Conservation (phyloP, 35 echinoderm and acorn worm species). For the Strongylocentrotus purpuratus region DNA sequence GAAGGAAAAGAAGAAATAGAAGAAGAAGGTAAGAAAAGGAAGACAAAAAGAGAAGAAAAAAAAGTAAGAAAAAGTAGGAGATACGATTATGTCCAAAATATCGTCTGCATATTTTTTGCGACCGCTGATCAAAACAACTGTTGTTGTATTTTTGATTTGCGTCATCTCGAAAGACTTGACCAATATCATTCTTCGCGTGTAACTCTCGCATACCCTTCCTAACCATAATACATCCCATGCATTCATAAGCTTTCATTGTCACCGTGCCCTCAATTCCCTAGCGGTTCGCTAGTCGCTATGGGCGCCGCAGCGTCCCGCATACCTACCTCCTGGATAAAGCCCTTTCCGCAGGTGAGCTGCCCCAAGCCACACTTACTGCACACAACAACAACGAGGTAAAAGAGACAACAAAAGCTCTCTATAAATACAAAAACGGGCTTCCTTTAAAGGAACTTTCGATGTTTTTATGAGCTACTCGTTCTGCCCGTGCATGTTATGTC, state of each 20-base stretch:
- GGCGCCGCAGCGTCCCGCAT: constrained; percentile 3
- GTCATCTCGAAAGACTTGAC: neutral
- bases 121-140: neutral
- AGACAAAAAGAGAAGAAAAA: no score
- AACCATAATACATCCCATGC: neutral
- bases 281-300: neutral
- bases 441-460: neutral
- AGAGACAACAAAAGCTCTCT: neutral
- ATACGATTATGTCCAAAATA: neutral
- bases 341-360: constrained; percentile 26
- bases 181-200: neutral
- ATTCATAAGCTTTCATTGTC: neutral
- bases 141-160: neutral
- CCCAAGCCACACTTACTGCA: constrained; percentile 6
- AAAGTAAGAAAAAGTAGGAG: no score
- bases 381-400: neutral
- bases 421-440: neutral
- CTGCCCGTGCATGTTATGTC: neutral
- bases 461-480: neutral
- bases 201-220: neutral
- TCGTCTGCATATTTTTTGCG: neutral
- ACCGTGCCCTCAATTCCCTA: neutral
- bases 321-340: neutral
- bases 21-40: no score
- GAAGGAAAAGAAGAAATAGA: no score